Evolutionary conservation across 2,797 vertebrate genomes (phyloP), one percentile per base, ranked within the genome.

Genomic region (Myripristis jacobus): DNA sequence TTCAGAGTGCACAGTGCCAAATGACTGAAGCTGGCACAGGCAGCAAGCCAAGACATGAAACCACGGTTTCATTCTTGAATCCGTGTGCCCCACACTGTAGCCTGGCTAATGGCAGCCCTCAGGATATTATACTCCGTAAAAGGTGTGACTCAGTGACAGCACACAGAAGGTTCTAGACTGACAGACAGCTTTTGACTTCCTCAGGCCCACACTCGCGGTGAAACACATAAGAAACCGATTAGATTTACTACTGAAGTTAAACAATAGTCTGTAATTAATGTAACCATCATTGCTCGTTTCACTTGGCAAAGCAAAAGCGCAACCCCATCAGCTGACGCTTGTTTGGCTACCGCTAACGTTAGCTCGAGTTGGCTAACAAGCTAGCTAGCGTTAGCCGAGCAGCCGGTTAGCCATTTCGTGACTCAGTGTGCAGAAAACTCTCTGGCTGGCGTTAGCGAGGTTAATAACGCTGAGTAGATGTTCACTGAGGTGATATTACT

Each of bases 81-180:
- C 27, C 51, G 24, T 24, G 51, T 62, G 53, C 6, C 56, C 54
- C 47, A 63, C 43, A 52, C 12, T 52, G 87, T 89, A 81, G 61
- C 71, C 85, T 75, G 61, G 85, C 73, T 84, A 72, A 80, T 88
- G 59, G 59, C 7, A 57, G 75, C 73, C 51, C 55, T 21, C 84
- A 66, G 87, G 66, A 25, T 55, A 68, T 53, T 12, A 64, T 81
- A 88, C 81, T 85, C 87, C 89, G 85, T 31, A 38, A 86, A 84
- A 72, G 73, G 79, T 84, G 83, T 88, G 90, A 90, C 91, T 91
- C 89, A 88, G 85, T 79, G 62, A 66, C 18, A 84, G 57, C 80
- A 68, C 18, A 48, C 51, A 90, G 90, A 92, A 92, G 58, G 82
- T 93, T 93, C 90, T 90, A 89, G 92, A 93, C n/a, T 16, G 68